Percentiles rank a stretch among this genome's conserved stretches.
Evolutionary conservation across 2,113 vertebrate genomes (phyloP).

Genomic region (Aegypius monachus): DNA sequence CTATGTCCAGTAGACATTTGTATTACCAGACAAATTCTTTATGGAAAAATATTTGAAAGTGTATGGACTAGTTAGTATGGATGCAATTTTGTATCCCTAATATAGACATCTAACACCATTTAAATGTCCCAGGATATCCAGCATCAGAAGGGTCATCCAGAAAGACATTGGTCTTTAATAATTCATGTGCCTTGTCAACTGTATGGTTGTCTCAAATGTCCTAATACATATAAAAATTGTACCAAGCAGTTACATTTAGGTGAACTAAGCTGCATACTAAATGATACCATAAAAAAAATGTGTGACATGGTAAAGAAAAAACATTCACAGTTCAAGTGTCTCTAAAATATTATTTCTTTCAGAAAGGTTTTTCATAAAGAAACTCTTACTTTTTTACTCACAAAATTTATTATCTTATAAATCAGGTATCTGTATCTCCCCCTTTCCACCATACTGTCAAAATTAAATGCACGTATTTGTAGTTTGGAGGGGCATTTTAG

Average conservation of each 20-base stretch:
- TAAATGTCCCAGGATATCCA: neutral
- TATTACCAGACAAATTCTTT: neutral
- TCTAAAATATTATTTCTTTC: neutral
- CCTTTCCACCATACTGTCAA: rapidly evolving
- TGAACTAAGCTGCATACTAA: neutral
- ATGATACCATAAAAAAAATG: neutral
- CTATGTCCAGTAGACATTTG: neutral
- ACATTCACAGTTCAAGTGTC: neutral
- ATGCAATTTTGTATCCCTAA: neutral
- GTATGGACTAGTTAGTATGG: neutral
- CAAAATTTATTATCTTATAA: neutral
- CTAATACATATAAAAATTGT: neutral
- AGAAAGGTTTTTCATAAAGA: neutral
- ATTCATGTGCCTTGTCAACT: rapidly evolving
- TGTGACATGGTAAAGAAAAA: neutral
- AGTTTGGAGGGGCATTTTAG: neutral
- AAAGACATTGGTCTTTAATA: neutral
- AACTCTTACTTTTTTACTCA: neutral
- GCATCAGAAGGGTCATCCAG: neutral
- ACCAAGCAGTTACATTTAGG: neutral
- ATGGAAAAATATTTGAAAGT: neutral
- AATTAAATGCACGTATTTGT: neutral
- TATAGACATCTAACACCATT: neutral
- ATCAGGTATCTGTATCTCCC: neutral
- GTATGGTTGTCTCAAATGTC: neutral